Conservation (phyloP, 2,888 invertebrate species). For the Dermolepida albohirtum region DNA sequence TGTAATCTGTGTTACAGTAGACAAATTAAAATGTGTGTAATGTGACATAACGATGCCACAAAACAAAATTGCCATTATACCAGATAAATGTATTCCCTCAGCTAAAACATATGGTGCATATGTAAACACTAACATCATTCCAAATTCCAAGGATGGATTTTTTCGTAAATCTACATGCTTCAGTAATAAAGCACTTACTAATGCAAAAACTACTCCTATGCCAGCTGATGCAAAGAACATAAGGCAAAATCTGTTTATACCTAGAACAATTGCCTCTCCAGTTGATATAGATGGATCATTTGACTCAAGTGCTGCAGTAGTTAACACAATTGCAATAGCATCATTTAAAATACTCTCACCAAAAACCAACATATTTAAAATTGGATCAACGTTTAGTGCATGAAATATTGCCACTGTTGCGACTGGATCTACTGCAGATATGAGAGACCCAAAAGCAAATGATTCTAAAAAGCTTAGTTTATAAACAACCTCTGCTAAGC, state of each 20-base stretch:
- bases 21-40: constrained; percentile 98
- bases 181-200: constrained; percentile 90
- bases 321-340: constrained; percentile 97
- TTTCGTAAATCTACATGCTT: constrained; percentile 97
- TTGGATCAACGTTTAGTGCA: constrained; percentile 95
- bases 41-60: constrained; percentile 99
- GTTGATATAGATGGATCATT: constrained; percentile 77
- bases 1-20: constrained; percentile 98
- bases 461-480: constrained; percentile 94
- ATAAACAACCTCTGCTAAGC: constrained; percentile 92
- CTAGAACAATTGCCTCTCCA: constrained; percentile 87
- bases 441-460: constrained; percentile 97
- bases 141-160: constrained; percentile 98
- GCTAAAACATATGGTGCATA: constrained; percentile 98
- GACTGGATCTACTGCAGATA: constrained; percentile 99
- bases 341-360: constrained; percentile 96
- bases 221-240: constrained; percentile 99
- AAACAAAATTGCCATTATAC: constrained; percentile 99
- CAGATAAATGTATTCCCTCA: constrained; percentile 79
- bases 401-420: constrained; percentile 99
- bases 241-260: constrained; percentile 89
- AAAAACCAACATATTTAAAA: constrained; percentile 99
- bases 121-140: constrained; percentile 97
- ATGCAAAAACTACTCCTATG: constrained; percentile 94
- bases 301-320: constrained; percentile 85